Conservation (phyloP, 2,797 vertebrate species). For the Apogon talboti region DNA sequence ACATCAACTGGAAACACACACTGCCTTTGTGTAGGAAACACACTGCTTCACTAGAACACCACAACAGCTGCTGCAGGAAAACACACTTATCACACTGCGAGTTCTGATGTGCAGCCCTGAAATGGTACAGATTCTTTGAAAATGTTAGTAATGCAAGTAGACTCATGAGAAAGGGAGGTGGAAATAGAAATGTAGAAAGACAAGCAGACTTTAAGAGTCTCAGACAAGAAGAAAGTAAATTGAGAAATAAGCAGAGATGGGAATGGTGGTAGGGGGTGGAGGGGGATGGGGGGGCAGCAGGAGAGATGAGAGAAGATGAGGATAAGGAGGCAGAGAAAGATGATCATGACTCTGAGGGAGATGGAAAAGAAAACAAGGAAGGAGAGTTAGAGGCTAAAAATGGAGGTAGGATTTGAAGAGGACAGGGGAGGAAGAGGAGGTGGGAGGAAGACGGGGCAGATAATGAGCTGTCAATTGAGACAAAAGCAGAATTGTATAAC, state of each 20-base stretch:
- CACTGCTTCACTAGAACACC: background rate
- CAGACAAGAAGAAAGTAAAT: conserved; percentile 2
- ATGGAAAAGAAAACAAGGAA: background rate
- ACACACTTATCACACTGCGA: background rate
- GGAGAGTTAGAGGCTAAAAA: background rate
- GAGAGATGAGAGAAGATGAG: conserved; percentile 28
- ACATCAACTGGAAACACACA: conserved; percentile 54
- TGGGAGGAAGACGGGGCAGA: conserved; percentile 33
- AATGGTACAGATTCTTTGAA: background rate
- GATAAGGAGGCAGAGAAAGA: conserved; percentile 26
- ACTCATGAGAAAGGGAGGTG: background rate
- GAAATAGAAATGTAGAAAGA: background rate
- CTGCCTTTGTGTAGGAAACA: conserved; percentile 42
- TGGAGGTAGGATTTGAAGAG: conserved; percentile 15
- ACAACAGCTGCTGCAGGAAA: conserved; percentile 7
- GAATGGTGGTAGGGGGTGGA: too few species aligned
- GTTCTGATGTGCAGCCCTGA: background rate
- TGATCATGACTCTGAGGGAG: conserved; percentile 16
- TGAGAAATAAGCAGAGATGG: background rate
- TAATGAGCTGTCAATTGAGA: conserved; percentile 64
- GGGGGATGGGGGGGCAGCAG: conserved; percentile 6
- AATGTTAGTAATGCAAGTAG: too few species aligned
- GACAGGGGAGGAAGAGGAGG: conserved; percentile 13
- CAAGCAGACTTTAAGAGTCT: background rate
- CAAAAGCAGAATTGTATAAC: conserved; percentile 64